These are phyloP conservation scores for Anthoscopus minutus DNA, from an alignment of 2,113 vertebrate species.

Conservation along the genomic window DNA sequence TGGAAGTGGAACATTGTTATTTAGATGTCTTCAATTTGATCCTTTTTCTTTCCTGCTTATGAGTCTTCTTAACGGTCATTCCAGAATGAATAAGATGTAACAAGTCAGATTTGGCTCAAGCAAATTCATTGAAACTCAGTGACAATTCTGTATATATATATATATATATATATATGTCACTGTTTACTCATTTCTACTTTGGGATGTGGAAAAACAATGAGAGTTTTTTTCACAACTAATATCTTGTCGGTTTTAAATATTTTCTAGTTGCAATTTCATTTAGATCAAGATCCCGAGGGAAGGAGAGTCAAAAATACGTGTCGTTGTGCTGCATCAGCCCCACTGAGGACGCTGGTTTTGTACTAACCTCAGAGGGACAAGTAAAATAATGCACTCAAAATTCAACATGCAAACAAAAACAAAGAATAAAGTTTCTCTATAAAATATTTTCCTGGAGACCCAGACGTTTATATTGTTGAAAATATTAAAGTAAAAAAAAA, in stretches of 20 bases:
- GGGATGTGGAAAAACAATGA: background rate
- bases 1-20: background rate
- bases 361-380: background rate
- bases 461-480: background rate
- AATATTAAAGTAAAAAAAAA: background rate
- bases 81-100: background rate
- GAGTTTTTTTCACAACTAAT: background rate
- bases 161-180: no score
- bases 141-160: background rate
- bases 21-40: background rate
- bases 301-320: background rate
- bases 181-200: background rate
- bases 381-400: background rate
- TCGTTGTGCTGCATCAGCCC: background rate
- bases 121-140: background rate
- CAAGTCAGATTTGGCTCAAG: background rate
- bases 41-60: background rate
- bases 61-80: background rate
- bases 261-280: background rate
- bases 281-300: background rate
- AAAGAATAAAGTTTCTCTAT: background rate
- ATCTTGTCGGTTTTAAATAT: background rate
- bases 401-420: background rate
- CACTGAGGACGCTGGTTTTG: background rate
- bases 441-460: background rate